Evolutionary conservation across 2,797 vertebrate species (phyloP).

Genomic region (Champsocephalus gunnari): DNA sequence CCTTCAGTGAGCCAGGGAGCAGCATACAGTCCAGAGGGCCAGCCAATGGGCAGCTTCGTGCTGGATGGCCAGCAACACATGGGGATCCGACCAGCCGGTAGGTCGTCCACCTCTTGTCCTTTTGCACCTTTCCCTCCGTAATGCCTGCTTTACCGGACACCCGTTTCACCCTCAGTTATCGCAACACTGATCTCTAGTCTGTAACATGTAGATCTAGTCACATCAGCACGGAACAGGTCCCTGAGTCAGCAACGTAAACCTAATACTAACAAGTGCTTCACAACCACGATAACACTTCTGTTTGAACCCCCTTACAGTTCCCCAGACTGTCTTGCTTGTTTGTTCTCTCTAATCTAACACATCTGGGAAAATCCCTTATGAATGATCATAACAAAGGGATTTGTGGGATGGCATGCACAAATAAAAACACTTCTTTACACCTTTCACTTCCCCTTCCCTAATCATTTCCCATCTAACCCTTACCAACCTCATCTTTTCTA

Average conservation of each 20-base stretch:
- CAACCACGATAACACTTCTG: slow-evolving; percentile 19
- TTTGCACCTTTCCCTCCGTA: slow-evolving; percentile 17
- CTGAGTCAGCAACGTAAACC: slow-evolving; percentile 33
- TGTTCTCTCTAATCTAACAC: slow-evolving; percentile 65
- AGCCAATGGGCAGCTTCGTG: slow-evolving; percentile 99
- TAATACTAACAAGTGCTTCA: slow-evolving; percentile 47
- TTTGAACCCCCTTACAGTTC: slow-evolving; percentile 4
- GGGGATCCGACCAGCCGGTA: slow-evolving; percentile 99
- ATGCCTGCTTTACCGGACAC: slow-evolving; percentile 46
- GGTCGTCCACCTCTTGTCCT: slow-evolving; percentile 57
- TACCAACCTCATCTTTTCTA: slow-evolving; percentile 51
- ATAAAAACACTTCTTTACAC: slow-evolving; percentile 33
- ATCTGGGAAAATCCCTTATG: slow-evolving; percentile 30
- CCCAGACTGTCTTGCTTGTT: slow-evolving; percentile 69
- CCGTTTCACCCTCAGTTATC: slow-evolving; percentile 29
- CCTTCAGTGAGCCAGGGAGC: slow-evolving; percentile 99
- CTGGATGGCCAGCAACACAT: slow-evolving; percentile 99
- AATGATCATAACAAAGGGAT: slow-evolving; percentile 41
- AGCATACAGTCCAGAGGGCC: slow-evolving; percentile 99
- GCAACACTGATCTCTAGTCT: slow-evolving; percentile 43
- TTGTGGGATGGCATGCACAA: slow-evolving; percentile 26
- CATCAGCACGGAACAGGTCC: slow-evolving; percentile 39
- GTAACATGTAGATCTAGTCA: slow-evolving; percentile 57
- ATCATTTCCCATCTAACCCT: slow-evolving; percentile 66
- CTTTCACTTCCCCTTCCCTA: slow-evolving; percentile 38